A percentile compares a stretch with the other conserved stretches of the same genome.
Evolutionary conservation across 2,888 invertebrate species (phyloP).

Genomic region (Drosophila paramelanica): DNA sequence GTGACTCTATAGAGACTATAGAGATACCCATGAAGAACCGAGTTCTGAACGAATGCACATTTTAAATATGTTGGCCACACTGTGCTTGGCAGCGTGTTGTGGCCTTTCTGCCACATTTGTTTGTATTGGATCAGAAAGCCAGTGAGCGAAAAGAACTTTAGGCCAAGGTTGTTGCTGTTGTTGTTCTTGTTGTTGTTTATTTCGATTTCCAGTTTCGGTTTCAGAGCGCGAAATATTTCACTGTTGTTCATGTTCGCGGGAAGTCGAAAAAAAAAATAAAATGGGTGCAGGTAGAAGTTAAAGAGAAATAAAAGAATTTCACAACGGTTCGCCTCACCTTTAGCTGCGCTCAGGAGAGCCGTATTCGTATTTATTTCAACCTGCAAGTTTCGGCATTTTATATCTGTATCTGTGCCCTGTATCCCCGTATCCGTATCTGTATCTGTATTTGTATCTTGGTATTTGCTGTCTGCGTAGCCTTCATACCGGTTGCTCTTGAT

Average conservation of each 20-base stretch:
- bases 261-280: slow-evolving; percentile 32
- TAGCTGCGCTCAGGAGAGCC: background rate
- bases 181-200: slow-evolving; percentile 17
- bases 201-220: slow-evolving; percentile 58
- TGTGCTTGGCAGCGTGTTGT: slow-evolving; percentile 52
- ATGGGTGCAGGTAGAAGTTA: slow-evolving; percentile 61
- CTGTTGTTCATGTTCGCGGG: slow-evolving; percentile 38
- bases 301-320: slow-evolving; percentile 54
- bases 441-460: slow-evolving; percentile 29
- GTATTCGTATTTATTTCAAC: slow-evolving; percentile 47
- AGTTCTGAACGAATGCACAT: slow-evolving; percentile 26
- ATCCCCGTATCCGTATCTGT: slow-evolving; percentile 30
- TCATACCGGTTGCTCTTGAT: slow-evolving; percentile 51
- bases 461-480: slow-evolving; percentile 6
- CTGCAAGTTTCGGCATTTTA: slow-evolving; percentile 72
- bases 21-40: background rate
- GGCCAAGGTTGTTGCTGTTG: slow-evolving; percentile 71
- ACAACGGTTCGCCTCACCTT: slow-evolving; percentile 54
- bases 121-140: slow-evolving; percentile 43
- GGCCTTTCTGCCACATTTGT: slow-evolving; percentile 48
- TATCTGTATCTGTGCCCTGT: slow-evolving; percentile 37
- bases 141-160: slow-evolving; percentile 39
- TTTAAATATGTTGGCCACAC: slow-evolving; percentile 50
- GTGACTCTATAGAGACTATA: slow-evolving; percentile 2
- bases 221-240: slow-evolving; percentile 48